phyloP scores from a whole-genome alignment of 2,888 invertebrate species.

The Chrysopilus asiliformis region DNA sequence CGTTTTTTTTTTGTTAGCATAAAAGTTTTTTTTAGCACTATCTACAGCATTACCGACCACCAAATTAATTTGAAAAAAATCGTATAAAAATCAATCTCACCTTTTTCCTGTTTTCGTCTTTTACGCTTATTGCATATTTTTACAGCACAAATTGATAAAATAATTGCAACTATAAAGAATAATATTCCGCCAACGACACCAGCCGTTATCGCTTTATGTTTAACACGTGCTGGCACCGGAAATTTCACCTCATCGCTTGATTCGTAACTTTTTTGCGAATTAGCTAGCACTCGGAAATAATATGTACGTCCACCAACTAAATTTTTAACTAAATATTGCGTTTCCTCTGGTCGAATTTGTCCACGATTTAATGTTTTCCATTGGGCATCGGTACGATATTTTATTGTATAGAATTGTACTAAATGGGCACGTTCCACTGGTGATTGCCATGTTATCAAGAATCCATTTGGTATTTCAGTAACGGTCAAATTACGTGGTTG shows the following conservation, averaged over 20 bases:
- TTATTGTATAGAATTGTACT: constrained; percentile 80
- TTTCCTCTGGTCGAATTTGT: constrained; percentile 78
- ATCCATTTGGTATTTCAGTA: constrained; percentile 77
- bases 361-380: constrained; percentile 83
- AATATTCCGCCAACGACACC: constrained; percentile 93
- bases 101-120: constrained; percentile 95
- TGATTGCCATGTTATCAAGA: constrained; percentile 80
- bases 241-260: constrained; percentile 80
- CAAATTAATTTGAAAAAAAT: too few relatives aligned
- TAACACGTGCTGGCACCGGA: constrained; percentile 78
- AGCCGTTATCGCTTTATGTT: constrained; percentile 91
- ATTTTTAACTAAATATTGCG: constrained; percentile 85
- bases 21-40: too few relatives aligned
- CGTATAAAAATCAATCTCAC: constrained; percentile 41
- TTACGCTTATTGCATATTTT: constrained; percentile 97
- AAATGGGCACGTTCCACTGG: constrained; percentile 68
- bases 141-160: constrained; percentile 92
- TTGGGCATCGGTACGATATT: constrained; percentile 78
- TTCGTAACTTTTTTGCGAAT: constrained; percentile 74
- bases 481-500: constrained; percentile 84
- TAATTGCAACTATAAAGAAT: constrained; percentile 95
- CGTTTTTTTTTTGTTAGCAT: too few relatives aligned
- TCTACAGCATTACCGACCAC: constrained; percentile 19
- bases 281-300: constrained; percentile 82
- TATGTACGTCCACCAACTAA: constrained; percentile 82